phyloP scores from a whole-genome alignment of 2,797 vertebrate species.

The Xerus rutilus region DNA sequence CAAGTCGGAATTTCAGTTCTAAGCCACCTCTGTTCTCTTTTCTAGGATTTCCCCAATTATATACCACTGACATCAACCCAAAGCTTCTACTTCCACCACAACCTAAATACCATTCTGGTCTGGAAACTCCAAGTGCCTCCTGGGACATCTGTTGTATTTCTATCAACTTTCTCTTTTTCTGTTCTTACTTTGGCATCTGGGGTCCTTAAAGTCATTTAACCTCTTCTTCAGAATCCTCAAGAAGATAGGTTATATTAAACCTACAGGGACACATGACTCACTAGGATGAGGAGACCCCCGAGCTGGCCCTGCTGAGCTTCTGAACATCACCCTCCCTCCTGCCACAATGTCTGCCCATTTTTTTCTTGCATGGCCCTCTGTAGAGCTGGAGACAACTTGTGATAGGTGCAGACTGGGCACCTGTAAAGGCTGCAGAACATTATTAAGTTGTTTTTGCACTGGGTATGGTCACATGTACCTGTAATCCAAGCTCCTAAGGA shows the following conservation, averaged over 20 bases:
- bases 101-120: not conserved
- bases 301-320: not conserved
- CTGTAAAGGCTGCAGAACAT: not conserved
- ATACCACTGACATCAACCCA: not conserved
- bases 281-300: not conserved
- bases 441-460: not conserved
- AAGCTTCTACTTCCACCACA: not conserved
- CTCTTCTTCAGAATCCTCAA: not conserved
- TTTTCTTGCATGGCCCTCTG: not conserved
- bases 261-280: not conserved
- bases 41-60: not conserved
- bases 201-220: not conserved
- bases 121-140: not conserved
- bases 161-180: not conserved
- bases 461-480: not conserved
- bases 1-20: slow-evolving; percentile 21
- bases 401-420: not conserved
- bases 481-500: not conserved
- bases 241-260: not conserved
- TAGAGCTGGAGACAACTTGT: not conserved
- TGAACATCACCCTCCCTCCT: not conserved
- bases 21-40: not conserved
- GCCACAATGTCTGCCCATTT: not conserved
- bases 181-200: not conserved
- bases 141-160: not conserved